Evolutionary conservation across 2,888 invertebrate genomes (phyloP).

Genomic region (Dryadula phaetusa): DNA sequence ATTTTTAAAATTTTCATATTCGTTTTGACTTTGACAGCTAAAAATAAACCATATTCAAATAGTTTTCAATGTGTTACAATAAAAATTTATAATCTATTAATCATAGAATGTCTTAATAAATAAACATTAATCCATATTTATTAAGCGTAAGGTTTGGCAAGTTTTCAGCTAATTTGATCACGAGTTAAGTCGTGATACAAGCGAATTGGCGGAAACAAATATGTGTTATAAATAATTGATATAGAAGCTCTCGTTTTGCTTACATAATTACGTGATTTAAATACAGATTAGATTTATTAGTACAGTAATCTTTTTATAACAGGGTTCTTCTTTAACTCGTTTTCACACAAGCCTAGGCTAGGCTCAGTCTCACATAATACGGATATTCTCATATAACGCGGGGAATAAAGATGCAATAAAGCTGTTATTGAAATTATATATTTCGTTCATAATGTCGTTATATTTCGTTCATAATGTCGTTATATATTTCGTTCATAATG

Average conservation of each 20-base stretch:
- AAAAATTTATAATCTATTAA: background rate
- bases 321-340: no score
- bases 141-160: constrained; percentile 23
- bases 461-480: no score
- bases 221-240: background rate
- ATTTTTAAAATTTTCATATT: no score
- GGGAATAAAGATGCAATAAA: no score
- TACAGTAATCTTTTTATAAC: no score
- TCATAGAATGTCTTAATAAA: constrained; percentile 13
- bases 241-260: background rate
- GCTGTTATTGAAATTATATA: no score
- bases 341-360: no score
- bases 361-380: no score
- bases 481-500: no score
- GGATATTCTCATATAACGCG: no score
- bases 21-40: background rate
- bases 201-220: background rate
- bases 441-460: no score
- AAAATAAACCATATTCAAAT: background rate
- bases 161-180: constrained; percentile 9
- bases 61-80: background rate
- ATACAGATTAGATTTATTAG: no score
- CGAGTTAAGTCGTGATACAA: constrained; percentile 6
- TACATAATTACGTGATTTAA: background rate
- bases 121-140: constrained; percentile 25